Percentiles rank a stretch among this genome's conserved stretches.
Evolutionary conservation across 2,888 invertebrate genomes (phyloP).

Genomic region (Oasisia sp.): DNA sequence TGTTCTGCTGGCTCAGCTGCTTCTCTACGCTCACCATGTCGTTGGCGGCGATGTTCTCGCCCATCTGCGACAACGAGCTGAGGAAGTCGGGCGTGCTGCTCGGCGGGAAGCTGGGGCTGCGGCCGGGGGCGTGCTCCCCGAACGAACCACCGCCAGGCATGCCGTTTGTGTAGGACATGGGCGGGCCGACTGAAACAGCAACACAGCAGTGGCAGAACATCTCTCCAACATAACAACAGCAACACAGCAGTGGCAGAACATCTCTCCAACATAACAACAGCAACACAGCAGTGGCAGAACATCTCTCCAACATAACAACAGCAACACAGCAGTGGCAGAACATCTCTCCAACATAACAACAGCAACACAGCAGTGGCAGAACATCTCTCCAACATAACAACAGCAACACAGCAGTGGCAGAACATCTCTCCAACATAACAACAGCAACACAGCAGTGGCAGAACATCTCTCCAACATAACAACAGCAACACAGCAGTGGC

Average conservation of each 20-base stretch:
- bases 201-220: neutral
- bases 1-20: slow-evolving; percentile 24
- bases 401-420: no score
- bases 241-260: neutral
- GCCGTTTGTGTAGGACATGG: slow-evolving; percentile 7
- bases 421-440: no score
- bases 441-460: no score
- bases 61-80: slow-evolving; percentile 83
- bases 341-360: no score
- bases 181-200: neutral
- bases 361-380: no score
- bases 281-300: no score
- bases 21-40: slow-evolving; percentile 20
- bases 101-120: slow-evolving; percentile 39
- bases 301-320: no score
- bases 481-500: neutral
- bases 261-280: no score
- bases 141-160: neutral
- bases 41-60: slow-evolving; percentile 52
- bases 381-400: no score
- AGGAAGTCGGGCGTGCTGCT: slow-evolving; percentile 43
- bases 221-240: no score
- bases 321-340: no score
- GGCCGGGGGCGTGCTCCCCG: slow-evolving; percentile 24
- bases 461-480: no score